phyloP scores from a whole-genome alignment of 2,888 invertebrate genomes.

The Sicus ferrugineus region DNA sequence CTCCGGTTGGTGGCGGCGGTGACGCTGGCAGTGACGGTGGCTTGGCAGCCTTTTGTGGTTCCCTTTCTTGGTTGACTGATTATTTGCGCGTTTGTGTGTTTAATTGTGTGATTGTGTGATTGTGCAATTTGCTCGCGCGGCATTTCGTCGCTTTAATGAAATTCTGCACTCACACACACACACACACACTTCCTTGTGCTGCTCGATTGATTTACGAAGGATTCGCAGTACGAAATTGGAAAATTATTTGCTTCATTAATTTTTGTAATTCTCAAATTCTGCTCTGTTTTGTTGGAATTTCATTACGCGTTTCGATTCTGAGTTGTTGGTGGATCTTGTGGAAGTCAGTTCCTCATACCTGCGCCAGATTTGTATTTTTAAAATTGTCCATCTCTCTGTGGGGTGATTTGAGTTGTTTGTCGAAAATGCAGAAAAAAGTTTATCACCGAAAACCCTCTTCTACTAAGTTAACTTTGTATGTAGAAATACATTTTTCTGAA shows the following conservation, averaged over 20 bases:
- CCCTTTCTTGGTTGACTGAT: background rate
- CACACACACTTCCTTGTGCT: background rate
- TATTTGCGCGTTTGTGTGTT: background rate
- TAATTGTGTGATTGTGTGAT: slow-evolving; percentile 13
- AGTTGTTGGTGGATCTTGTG: background rate
- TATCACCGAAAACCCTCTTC: no score
- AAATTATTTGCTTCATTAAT: slow-evolving; percentile 33
- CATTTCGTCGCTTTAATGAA: slow-evolving; percentile 19
- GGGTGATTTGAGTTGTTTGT: no score
- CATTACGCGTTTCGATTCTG: background rate
- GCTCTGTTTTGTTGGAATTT: slow-evolving; percentile 4
- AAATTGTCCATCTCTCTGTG: no score
- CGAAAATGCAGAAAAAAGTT: no score
- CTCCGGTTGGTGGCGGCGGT: background rate
- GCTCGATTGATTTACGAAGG: background rate
- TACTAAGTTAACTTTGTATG: no score
- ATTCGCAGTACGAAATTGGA: slow-evolving; percentile 21
- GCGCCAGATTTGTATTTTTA: no score
- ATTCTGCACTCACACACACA: slow-evolving; percentile 4
- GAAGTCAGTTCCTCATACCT: no score
- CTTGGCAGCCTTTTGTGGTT: background rate
- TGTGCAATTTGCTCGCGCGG: background rate
- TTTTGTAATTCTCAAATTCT: slow-evolving; percentile 15
- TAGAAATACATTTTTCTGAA: no score
- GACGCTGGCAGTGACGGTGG: background rate